Evolutionary conservation across 2,888 invertebrate species (phyloP).

Genomic region (Odontocerum albicorne): DNA sequence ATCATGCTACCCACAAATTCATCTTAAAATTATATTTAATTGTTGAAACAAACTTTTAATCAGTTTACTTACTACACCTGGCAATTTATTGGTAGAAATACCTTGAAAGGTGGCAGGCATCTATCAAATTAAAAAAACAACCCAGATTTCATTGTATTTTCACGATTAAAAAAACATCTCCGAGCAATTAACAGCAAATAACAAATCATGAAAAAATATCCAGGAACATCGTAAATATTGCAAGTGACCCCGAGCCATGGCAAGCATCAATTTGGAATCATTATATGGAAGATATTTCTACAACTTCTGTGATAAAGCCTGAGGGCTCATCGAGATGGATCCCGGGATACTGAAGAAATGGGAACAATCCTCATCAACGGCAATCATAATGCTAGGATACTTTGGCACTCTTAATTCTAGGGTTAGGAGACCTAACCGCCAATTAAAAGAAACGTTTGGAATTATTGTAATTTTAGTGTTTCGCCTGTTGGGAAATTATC

Average conservation of each 20-base stretch:
- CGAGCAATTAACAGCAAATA: slow-evolving; percentile 6
- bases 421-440: slow-evolving; percentile 28
- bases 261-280: slow-evolving; percentile 25
- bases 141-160: too few species aligned
- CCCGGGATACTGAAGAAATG: slow-evolving; percentile 4
- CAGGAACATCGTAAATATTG: slow-evolving; percentile 14
- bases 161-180: too few species aligned
- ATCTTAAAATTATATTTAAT: too few species aligned
- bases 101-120: too few species aligned
- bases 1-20: too few species aligned
- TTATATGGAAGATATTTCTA: slow-evolving; percentile 33
- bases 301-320: slow-evolving; percentile 34
- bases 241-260: slow-evolving; percentile 7
- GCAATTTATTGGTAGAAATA: too few species aligned
- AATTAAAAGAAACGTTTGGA: slow-evolving; percentile 26
- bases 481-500: too few species aligned
- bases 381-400: slow-evolving; percentile 27
- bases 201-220: slow-evolving; percentile 1
- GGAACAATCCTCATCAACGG: slow-evolving; percentile 22
- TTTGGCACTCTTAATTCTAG: slow-evolving; percentile 33
- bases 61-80: too few species aligned
- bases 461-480: slow-evolving; percentile 25
- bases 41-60: too few species aligned
- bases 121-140: too few species aligned
- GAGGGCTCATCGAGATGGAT: slow-evolving; percentile 26